Percentiles rank a stretch among this genome's conserved stretches.
phyloP scores from a whole-genome alignment of 2,888 invertebrate species.

The Elegia similella region DNA sequence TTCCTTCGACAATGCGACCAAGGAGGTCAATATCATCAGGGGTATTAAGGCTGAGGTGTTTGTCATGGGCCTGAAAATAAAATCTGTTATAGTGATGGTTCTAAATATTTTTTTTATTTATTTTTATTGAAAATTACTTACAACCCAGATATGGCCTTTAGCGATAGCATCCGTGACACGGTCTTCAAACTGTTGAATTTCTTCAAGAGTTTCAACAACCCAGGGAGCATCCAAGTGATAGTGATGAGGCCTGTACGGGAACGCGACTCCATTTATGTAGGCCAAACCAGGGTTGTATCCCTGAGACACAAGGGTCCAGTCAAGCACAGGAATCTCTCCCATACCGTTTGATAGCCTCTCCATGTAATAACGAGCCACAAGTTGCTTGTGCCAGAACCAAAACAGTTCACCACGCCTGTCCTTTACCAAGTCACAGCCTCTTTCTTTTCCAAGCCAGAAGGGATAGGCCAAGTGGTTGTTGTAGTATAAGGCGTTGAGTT shows the following conservation, averaged over 20 bases:
- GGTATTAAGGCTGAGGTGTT: conserved; percentile 79
- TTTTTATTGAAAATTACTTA: conserved; percentile 40
- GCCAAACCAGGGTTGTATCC: conserved; percentile 85
- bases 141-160: conserved; percentile 69
- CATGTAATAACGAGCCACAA: conserved; percentile 87
- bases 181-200: conserved; percentile 75
- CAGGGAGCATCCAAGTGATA: conserved; percentile 72
- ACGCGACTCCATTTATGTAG: conserved; percentile 84
- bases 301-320: conserved; percentile 76
- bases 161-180: conserved; percentile 84
- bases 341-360: conserved; percentile 87
- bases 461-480: conserved; percentile 83
- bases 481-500: conserved; percentile 85
- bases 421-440: conserved; percentile 67
- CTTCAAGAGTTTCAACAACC: conserved; percentile 59
- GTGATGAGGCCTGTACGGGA: conserved; percentile 83
- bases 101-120: too few relatives aligned
- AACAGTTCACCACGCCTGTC: conserved; percentile 84
- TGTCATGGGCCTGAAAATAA: conserved; percentile 62
- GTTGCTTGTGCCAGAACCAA: conserved; percentile 85
- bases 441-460: conserved; percentile 82
- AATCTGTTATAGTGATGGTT: too few relatives aligned
- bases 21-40: conserved; percentile 84
- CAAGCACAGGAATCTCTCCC: conserved; percentile 83
- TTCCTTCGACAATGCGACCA: conserved; percentile 84